Base-by-base conservation (phyloP, 2,888 invertebrate species). In the Pyralis farinalis region DNA sequence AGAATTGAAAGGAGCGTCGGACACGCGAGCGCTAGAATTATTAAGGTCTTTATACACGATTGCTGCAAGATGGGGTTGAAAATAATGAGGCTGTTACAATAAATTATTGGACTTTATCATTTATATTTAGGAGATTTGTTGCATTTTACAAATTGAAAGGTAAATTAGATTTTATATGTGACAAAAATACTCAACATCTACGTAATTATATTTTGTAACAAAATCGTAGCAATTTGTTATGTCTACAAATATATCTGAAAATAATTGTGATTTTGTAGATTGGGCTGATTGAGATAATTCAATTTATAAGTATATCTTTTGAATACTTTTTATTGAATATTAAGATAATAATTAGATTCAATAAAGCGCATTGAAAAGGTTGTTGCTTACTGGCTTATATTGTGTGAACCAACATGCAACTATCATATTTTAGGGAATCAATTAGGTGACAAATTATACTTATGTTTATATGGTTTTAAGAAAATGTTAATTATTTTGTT, bases 31-130 rank as follows among this genome's bases (percentile, higher is more conserved):
- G 8, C 83, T 96, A 58, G 95, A 96, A 78, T 85, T 96, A 55
- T 91, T 96, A 66, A 93, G 95, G 81, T 95, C 96, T 49, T 87
- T 96, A 42, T 96, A 96, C 79, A 93, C 94, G 48, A 93, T 96
- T 71, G 96, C 96, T 42, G 94, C 96, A 11, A 93, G 93, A 82
- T 96, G 95, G 92, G 95, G 95, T 58, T 89, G 78, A 81, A 46
- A 46, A 40, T 40, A 43, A 21, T 35, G 30, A 29, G 35, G 37
- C 34, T 39, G 35, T 41, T 47, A 43, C 47, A 45, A 35, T 54
- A 55, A 29, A 44, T 58, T 37, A 61, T 60, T 56, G 61, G 52
- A 51, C 51, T 53, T 37, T 46, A 55, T 51, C 58, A 55, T 64
- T 65, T 67, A 63, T 66, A 68, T 71, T 71, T 72, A 71, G 71